These are phyloP conservation scores for Actias luna DNA, from an alignment of 2,888 invertebrate species.

Conservation along the genomic window DNA sequence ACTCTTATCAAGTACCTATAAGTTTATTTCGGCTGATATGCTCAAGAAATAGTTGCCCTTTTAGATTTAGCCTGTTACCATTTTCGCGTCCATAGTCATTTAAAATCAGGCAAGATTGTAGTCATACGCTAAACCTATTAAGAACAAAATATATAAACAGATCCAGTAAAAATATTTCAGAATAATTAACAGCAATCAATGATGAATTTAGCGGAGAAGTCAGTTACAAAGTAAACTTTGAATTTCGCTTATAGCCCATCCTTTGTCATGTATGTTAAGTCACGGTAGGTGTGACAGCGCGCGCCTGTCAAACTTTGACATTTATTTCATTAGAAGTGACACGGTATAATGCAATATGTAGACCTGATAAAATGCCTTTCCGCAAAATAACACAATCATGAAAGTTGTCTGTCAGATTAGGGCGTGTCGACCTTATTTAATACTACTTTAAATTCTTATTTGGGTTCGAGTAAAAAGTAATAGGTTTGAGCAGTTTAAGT, in stretches of 20 bases:
- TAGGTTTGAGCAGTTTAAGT: not conserved
- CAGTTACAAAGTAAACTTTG: not conserved
- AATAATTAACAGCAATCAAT: too few relatives aligned
- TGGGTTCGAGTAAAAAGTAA: not conserved
- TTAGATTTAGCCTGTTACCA: too few relatives aligned
- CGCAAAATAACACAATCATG: conserved; percentile 3
- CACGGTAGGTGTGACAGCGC: not conserved
- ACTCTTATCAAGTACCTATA: too few relatives aligned
- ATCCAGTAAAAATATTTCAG: too few relatives aligned
- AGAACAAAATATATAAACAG: too few relatives aligned
- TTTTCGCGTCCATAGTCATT: too few relatives aligned
- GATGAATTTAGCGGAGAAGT: too few relatives aligned
- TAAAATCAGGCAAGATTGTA: too few relatives aligned
- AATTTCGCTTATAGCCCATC: not conserved
- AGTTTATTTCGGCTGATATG: too few relatives aligned
- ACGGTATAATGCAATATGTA: not conserved
- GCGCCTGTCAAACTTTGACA: not conserved
- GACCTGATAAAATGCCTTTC: not conserved
- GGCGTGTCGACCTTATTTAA: not conserved
- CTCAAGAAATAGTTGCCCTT: too few relatives aligned
- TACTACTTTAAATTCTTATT: not conserved
- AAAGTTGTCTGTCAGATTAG: not conserved
- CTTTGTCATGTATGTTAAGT: conserved; percentile 1
- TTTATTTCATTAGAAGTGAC: conserved; percentile 8
- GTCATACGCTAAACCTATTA: too few relatives aligned